Base-by-base conservation (phyloP, 1,140 invertebrate species). In the Lamellibrachia luymesi region DNA sequence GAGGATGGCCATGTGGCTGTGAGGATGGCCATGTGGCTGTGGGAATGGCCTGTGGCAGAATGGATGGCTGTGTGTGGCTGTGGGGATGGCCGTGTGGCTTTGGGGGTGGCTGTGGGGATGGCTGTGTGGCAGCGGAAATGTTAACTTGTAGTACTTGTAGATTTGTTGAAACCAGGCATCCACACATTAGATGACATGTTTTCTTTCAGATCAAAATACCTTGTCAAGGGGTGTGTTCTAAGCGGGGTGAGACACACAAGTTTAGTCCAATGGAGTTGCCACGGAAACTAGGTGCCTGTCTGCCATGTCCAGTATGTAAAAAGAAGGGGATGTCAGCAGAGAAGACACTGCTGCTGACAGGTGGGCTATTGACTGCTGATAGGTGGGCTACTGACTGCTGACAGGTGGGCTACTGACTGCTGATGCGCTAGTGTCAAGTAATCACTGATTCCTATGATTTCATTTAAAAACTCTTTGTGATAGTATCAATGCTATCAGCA, bases 171-270 rank as follows among this genome's bases (percentile, higher is more conserved):
- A 22, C 25, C 8, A 22, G 6, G 25, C 5, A 10, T 91, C 51
- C 22, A 2, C n/a, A 2, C 51, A 91, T 91, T 91, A 50, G 4
- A 50, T 51, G 49, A 91, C 91, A 22, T 91, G 5, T 90, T 90
- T 17, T 50, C 10, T 50, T 52, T 92, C 51, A 92, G 92, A 92
- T 92, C 51, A 52, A 51, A 25, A 8, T 92, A 51, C 92, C 92
- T 64, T 92, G 92, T 51, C 27, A 52, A 64, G 92, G 92, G n/a
- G 13, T 13, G 7, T 92, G 92, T 51, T 6, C 51, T 13, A 49
- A 92, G 10, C 49, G 56, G 49, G 92, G 92, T 38, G 27, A 51
- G 51, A 38, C 92, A 8, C 8, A 27, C 56, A 25, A 8, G 51
- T 92, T 92, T 52, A 49, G n/a, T 8, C 51, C 56, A 50, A 92